Conservation (phyloP, 1,140 invertebrate species). For the Nymphalis io region DNA sequence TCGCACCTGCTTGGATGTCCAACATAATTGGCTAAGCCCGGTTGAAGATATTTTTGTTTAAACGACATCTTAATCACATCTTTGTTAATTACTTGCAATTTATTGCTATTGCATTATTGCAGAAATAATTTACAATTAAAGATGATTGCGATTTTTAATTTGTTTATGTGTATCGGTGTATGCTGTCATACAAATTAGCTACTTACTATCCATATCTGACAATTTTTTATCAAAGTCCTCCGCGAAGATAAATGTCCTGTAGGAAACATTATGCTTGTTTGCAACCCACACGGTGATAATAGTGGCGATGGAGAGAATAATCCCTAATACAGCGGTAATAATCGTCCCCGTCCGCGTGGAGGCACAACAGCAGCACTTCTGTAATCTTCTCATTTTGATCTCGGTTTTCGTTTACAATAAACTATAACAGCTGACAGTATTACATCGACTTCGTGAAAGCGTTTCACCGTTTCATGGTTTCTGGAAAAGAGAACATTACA, state of each 20-base stretch:
- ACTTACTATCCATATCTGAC: slow-evolving; percentile 82
- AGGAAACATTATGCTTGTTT: slow-evolving; percentile 72
- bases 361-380: slow-evolving; percentile 84
- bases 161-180: too few species aligned
- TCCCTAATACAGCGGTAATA: slow-evolving; percentile 85
- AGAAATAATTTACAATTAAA: too few species aligned
- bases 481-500: slow-evolving; percentile 43
- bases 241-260: slow-evolving; percentile 87
- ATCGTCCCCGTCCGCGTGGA: slow-evolving; percentile 86
- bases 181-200: too few species aligned
- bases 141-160: too few species aligned
- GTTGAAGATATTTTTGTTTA: too few species aligned
- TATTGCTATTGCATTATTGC: too few species aligned
- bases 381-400: slow-evolving; percentile 53
- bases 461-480: slow-evolving; percentile 55
- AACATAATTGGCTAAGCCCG: too few species aligned
- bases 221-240: slow-evolving; percentile 74
- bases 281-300: slow-evolving; percentile 73
- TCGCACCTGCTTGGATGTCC: too few species aligned
- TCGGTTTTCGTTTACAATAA: slow-evolving; percentile 14
- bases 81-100: too few species aligned
- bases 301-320: slow-evolving; percentile 81
- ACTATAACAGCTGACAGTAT: slow-evolving; percentile 12
- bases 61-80: accelerated
- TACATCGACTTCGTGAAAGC: not conserved